A percentile compares a stretch with the other conserved stretches of the same genome.
Evolutionary conservation across 2,797 vertebrate species (phyloP).

Genomic region (Chiroxiphia lanceolata): DNA sequence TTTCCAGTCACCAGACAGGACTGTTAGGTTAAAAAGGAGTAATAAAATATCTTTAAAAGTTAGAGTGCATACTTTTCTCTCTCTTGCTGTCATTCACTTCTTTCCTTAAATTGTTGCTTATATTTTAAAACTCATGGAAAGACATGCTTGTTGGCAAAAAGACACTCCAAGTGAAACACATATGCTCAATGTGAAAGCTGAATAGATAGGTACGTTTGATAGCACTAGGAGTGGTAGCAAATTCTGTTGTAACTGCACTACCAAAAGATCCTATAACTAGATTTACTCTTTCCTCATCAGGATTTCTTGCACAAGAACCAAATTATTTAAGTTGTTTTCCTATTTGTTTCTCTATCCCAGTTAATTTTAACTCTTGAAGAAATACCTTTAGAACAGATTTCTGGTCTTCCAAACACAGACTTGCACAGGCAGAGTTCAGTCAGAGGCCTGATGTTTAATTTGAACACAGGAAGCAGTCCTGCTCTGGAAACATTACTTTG

Average conservation of each 20-base stretch:
- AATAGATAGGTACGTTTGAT: not conserved
- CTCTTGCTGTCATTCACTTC: not conserved
- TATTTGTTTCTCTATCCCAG: not conserved
- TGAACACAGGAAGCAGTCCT: not conserved
- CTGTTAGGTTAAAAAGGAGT: not conserved
- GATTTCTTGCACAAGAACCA: slow-evolving; percentile 33
- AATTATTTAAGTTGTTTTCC: not conserved
- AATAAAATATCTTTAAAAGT: not conserved
- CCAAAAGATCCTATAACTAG: not conserved
- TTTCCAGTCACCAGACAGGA: not conserved
- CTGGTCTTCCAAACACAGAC: not conserved
- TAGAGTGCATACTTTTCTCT: not conserved
- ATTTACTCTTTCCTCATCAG: slow-evolving; percentile 17
- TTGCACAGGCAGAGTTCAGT: not conserved
- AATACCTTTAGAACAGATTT: not conserved
- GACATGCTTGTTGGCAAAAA: not conserved
- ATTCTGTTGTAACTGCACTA: slow-evolving; percentile 21
- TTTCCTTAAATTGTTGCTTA: not conserved
- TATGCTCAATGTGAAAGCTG: not conserved
- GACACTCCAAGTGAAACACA: not conserved
- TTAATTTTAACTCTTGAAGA: not conserved
- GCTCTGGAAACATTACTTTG: not conserved
- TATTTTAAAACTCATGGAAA: not conserved
- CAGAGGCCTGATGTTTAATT: not conserved
- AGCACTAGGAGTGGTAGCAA: not conserved